Evolutionary conservation across 2,888 invertebrate species (phyloP).

Genomic region (Lasioglossum villosulum): DNA sequence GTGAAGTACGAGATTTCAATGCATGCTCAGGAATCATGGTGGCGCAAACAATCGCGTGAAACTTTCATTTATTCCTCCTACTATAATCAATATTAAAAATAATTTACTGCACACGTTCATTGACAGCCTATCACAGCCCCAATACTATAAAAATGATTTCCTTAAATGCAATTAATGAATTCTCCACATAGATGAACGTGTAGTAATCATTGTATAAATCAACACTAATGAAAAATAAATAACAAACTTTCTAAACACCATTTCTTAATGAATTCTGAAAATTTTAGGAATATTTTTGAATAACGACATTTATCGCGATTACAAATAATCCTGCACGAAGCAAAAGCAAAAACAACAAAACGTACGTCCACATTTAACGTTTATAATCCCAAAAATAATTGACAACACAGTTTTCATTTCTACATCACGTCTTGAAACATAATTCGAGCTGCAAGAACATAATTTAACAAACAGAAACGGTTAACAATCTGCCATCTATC

Average conservation of each 20-base stretch:
- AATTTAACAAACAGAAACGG: background rate
- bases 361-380: background rate
- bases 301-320: background rate
- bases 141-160: background rate
- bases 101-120: background rate
- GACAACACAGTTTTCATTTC: background rate
- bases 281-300: background rate
- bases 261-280: background rate
- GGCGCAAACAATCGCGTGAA: background rate
- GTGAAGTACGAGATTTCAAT: conserved; percentile 30
- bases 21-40: conserved; percentile 17
- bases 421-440: background rate
- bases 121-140: background rate
- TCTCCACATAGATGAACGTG: background rate
- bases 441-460: background rate
- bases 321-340: background rate
- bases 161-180: background rate
- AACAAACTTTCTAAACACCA: background rate
- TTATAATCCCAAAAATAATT: background rate
- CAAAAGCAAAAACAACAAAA: background rate
- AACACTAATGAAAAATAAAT: background rate
- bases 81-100: background rate
- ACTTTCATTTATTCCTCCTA: background rate
- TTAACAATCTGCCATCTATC: background rate
- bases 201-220: background rate